Evolutionary conservation across 1,140 invertebrate genomes (phyloP).

Genomic region (Neodiprion pinetum): DNA sequence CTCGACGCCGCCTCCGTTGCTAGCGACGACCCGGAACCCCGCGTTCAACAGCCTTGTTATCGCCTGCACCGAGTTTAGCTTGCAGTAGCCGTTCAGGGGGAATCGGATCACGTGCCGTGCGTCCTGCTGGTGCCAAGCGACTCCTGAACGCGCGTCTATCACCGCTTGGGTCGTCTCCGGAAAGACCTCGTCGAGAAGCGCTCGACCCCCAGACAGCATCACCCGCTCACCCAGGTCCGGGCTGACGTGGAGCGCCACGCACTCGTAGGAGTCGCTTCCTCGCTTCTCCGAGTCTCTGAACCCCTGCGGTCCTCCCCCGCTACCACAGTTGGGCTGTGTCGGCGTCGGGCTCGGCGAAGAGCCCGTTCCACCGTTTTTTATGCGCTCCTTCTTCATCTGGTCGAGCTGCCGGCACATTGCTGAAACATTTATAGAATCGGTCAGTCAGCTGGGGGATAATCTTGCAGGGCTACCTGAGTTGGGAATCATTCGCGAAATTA

Average conservation of each 20-base stretch:
- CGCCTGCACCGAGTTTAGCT: conserved; percentile 89
- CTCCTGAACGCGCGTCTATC: conserved; percentile 80
- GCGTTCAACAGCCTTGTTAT: conserved; percentile 87
- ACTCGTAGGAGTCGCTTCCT: conserved; percentile 71
- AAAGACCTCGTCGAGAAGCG: conserved; percentile 83
- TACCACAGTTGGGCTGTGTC: conserved; percentile 14
- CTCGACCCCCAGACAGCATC: conserved; percentile 82
- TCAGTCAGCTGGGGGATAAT: not conserved
- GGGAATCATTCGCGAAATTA: no score
- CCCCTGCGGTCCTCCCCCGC: conserved; percentile 33
- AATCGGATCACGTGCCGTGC: conserved; percentile 87
- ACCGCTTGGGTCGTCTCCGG: conserved; percentile 87
- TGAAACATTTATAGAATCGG: conserved; percentile 50
- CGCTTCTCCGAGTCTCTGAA: conserved; percentile 39
- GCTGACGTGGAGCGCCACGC: conserved; percentile 86
- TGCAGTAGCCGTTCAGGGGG: conserved; percentile 91
- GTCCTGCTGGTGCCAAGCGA: conserved; percentile 86
- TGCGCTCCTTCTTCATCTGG: conserved; percentile 75
- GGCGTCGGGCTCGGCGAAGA: conserved; percentile 50
- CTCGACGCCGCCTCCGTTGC: conserved; percentile 88
- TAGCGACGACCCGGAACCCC: conserved; percentile 82
- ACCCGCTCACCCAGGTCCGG: conserved; percentile 89
- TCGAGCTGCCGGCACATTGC: conserved; percentile 81
- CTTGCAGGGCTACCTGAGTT: not conserved
- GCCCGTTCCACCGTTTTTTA: conserved; percentile 65